A percentile compares a stretch with the other conserved stretches of the same genome.
Evolutionary conservation across 2,113 vertebrate species (phyloP).

Genomic region (Picathartes gymnocephalus): DNA sequence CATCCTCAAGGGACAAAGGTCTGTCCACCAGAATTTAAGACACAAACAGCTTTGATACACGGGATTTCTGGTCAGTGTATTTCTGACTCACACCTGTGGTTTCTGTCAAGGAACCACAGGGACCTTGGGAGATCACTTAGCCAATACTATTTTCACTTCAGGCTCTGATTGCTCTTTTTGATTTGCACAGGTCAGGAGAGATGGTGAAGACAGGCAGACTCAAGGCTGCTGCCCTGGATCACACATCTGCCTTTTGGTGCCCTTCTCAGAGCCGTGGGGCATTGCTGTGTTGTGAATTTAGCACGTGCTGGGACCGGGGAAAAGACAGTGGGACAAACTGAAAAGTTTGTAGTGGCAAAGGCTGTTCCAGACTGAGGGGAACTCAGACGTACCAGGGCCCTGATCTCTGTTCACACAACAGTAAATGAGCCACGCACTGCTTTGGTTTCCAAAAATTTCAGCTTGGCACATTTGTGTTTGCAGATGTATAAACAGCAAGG

Average conservation of each 20-base stretch:
- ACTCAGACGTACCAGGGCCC: not conserved
- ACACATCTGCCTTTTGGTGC: not conserved
- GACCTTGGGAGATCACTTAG: not conserved
- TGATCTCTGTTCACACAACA: not conserved
- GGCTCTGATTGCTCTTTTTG: not conserved
- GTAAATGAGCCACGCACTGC: not conserved
- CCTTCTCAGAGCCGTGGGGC: not conserved
- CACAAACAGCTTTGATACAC: not conserved
- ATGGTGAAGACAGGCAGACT: not conserved
- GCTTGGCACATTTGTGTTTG: not conserved
- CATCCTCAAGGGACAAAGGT: not conserved
- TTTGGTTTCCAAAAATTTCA: not conserved
- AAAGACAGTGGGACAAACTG: not conserved
- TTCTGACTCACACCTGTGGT: not conserved
- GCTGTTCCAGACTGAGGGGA: not conserved
- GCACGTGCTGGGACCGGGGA: not conserved
- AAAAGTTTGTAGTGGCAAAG: not conserved
- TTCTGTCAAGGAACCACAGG: not conserved
- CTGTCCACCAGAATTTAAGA: not conserved
- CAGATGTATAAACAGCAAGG: not conserved
- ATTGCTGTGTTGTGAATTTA: fast-evolving
- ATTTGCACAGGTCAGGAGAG: not conserved
- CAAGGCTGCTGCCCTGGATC: not conserved
- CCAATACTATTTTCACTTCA: not conserved
- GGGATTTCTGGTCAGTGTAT: not conserved